phyloP scores from a whole-genome alignment of 2,113 vertebrate genomes.

The Pithys albifrons region DNA sequence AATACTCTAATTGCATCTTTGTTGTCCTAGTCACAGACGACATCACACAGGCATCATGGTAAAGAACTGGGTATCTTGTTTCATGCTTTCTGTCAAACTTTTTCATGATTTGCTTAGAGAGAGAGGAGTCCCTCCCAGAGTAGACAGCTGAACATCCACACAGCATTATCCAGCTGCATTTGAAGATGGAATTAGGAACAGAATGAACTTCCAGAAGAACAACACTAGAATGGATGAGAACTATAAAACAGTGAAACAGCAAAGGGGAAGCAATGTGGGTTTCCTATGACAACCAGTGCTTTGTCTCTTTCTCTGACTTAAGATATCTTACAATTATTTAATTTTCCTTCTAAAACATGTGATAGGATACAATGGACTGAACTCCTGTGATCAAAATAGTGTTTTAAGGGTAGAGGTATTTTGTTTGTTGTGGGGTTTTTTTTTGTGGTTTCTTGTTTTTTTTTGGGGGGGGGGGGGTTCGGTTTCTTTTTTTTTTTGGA shows the following conservation, averaged over 20 bases:
- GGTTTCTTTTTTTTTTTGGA: not conserved
- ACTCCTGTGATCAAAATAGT: not conserved
- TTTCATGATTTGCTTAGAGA: not conserved
- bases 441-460: not conserved
- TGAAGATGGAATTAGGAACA: conserved; percentile 54
- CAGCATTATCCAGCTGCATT: conserved; percentile 41
- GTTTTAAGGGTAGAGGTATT: not conserved
- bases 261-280: not conserved
- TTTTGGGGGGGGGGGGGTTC: too few relatives aligned
- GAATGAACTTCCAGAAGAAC: conserved; percentile 34
- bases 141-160: conserved; percentile 35
- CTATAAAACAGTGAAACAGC: conserved; percentile 27
- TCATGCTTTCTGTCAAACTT: conserved; percentile 21
- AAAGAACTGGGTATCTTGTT: conserved; percentile 11
- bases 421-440: not conserved
- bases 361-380: not conserved
- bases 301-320: not conserved
- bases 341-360: not conserved
- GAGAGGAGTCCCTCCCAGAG: not conserved
- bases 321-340: not conserved
- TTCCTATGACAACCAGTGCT: conserved; percentile 1
- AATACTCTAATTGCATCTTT: conserved; percentile 16
- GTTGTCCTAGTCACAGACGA: conserved; percentile 21
- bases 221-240: conserved; percentile 14
- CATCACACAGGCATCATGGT: not conserved